A percentile compares a stretch with the other conserved stretches of the same genome.
These are phyloP conservation scores for Trachurus trachurus DNA, from an alignment of 2,797 vertebrate species.

Conservation along the genomic window DNA sequence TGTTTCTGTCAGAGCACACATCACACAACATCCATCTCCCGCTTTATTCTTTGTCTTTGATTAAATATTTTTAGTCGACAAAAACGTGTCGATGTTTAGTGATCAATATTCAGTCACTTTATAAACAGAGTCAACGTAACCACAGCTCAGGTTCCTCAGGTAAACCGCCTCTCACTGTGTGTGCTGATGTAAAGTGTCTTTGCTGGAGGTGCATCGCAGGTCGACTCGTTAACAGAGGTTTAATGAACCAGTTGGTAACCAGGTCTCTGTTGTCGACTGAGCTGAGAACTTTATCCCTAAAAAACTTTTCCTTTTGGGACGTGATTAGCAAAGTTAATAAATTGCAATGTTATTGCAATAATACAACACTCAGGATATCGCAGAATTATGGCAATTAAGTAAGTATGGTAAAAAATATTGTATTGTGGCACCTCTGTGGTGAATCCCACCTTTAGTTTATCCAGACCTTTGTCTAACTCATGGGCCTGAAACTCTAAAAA, in stretches of 20 bases:
- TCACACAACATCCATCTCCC: neutral
- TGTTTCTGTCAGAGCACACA: neutral
- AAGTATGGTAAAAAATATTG: too few species aligned
- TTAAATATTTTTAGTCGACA: neutral
- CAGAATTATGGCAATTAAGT: too few species aligned
- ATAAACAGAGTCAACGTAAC: neutral
- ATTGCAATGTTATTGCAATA: too few species aligned
- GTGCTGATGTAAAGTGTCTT: neutral
- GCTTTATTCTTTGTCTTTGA: neutral
- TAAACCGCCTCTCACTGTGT: constrained; percentile 7
- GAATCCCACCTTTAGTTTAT: too few species aligned
- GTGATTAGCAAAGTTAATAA: too few species aligned
- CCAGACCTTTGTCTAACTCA: too few species aligned
- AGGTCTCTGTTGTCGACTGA: too few species aligned
- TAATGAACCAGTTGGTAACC: neutral
- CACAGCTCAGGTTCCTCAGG: neutral
- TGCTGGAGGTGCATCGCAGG: constrained; percentile 44
- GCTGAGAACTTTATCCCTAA: too few species aligned
- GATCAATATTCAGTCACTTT: neutral
- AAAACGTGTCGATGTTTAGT: neutral
- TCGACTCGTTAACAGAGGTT: neutral
- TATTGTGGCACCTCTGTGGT: too few species aligned
- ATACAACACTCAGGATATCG: too few species aligned
- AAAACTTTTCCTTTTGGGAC: too few species aligned
- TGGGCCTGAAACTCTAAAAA: too few species aligned